Evolutionary conservation across 2,888 invertebrate genomes (phyloP).

Genomic region (Nezara viridula): DNA sequence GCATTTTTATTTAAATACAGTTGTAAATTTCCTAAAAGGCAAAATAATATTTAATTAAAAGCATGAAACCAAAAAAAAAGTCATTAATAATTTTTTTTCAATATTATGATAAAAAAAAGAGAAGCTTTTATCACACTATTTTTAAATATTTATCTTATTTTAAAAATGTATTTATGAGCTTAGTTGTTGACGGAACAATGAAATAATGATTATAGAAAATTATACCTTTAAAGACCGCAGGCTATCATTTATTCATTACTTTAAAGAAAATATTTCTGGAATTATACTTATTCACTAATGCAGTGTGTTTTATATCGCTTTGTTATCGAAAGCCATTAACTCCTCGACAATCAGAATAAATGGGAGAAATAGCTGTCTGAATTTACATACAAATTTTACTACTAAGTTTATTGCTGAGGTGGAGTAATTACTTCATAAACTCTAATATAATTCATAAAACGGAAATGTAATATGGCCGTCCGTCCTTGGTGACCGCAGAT

Average conservation of each 20-base stretch:
- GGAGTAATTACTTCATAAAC: neutral
- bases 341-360: neutral
- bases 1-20: too few species aligned
- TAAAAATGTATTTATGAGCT: too few species aligned
- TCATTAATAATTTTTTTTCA: too few species aligned
- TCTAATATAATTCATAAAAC: conserved; percentile 7
- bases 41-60: too few species aligned
- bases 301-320: neutral
- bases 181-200: too few species aligned
- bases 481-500: conserved; percentile 8
- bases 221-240: neutral
- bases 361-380: neutral
- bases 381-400: conserved; percentile 1
- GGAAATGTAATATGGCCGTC: neutral
- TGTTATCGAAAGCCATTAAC: conserved; percentile 1
- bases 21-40: too few species aligned
- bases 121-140: too few species aligned
- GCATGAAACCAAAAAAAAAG: too few species aligned
- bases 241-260: neutral
- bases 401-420: conserved; percentile 3
- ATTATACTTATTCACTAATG: neutral
- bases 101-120: too few species aligned
- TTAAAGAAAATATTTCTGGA: neutral
- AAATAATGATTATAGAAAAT: too few species aligned
- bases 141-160: neutral